Evolutionary conservation across 2,888 invertebrate species (phyloP), one percentile per base, ranked within the genome.

Genomic region (Pollenia amentaria): DNA sequence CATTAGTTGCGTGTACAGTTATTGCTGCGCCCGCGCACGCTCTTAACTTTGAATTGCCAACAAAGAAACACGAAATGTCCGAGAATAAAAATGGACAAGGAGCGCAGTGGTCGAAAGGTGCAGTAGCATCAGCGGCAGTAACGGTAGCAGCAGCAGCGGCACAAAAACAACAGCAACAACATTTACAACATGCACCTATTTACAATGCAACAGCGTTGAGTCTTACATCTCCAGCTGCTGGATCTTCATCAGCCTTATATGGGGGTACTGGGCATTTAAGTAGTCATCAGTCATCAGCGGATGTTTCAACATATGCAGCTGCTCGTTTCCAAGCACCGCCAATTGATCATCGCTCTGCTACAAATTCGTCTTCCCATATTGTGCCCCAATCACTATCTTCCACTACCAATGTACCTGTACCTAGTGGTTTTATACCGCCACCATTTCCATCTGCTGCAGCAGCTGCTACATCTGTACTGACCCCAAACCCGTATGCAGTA

Each of bases 91-190:
- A 93, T 91, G 92, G 90, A 88, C 89, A 89, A 88, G 87, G 81
- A 87, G 90, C 92, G 89, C 92, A 92, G 89, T 93, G 93, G 92
- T 90, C 91, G 90, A 92, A 91, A 91, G 89, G 91, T 89, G 88
- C 89, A 89, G 88, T 89, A 87, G 83, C 88, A 81, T 86, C 89
- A 85, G 77, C 86, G 73, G 85, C 88, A 62, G 62, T 80, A 73
- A 64, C 72, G n/a, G 87, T 89, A 89, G 87, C 89, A 85, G 82
- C 67, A 18, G 81, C 89, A 64, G 69, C 86, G 78, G 55, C 75
- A 64, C 62, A 83, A 70, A 65, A 82, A 46, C 75, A 82, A 29
- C 86, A 82, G 80, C 84, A 85, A 65, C 88, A 88, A 77, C 89
- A 88, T 21, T 62, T 44, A 78, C 81, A 77, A 67, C 77, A 87